These are phyloP conservation scores for Hyperopisus bebe DNA, from an alignment of 2,113 vertebrate genomes.

Conservation along the genomic window DNA sequence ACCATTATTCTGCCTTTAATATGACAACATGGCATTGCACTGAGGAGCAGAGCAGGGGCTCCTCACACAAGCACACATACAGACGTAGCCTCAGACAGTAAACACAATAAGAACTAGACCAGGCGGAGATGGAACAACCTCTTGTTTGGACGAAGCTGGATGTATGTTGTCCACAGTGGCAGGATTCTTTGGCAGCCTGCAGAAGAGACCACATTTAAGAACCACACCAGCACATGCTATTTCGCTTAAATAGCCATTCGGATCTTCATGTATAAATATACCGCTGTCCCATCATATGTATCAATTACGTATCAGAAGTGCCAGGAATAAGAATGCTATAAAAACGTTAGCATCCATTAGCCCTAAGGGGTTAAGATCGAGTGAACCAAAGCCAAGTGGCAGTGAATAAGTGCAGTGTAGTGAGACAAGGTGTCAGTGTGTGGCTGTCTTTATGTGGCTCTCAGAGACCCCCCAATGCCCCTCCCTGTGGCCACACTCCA, in stretches of 20 bases:
- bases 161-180: constrained; percentile 63
- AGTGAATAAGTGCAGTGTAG: constrained; percentile 6
- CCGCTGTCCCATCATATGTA: not conserved
- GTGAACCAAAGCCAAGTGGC: not conserved
- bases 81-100: not conserved
- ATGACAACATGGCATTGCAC: not conserved
- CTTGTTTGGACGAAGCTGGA: constrained; percentile 60
- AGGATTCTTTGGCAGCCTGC: constrained; percentile 69
- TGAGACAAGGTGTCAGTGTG: not conserved
- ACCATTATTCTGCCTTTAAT: not conserved
- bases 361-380: not conserved
- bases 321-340: not conserved
- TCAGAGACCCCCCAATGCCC: not conserved
- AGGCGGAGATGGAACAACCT: constrained; percentile 50
- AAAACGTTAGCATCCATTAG: not conserved
- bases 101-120: not conserved
- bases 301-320: not conserved
- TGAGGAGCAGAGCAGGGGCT: not conserved
- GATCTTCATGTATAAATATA: not conserved
- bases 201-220: constrained; percentile 33
- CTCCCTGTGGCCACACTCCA: not conserved
- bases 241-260: not conserved
- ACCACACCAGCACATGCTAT: not conserved
- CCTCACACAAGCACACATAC: not conserved
- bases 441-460: not conserved